A percentile compares a stretch with the other conserved stretches of the same genome.
Conservation (phyloP, 2,113 vertebrate genomes). For the Chlorodrepanis virens region DNA sequence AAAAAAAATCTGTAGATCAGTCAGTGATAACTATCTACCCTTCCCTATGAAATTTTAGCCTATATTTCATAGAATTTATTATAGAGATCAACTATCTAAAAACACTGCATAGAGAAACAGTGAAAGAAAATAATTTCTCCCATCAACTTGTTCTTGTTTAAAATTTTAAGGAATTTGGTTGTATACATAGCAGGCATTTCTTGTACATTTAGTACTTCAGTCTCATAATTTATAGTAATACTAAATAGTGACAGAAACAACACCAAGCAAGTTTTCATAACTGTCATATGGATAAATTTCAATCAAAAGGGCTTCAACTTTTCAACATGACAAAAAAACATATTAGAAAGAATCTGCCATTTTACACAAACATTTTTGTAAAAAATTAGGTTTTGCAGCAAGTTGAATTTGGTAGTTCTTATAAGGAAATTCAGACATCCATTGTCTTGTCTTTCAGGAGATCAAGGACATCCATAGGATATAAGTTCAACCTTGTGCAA, state of each 20-base stretch:
- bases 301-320: background rate
- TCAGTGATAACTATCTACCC: background rate
- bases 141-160: background rate
- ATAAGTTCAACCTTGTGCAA: background rate
- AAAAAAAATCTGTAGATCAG: background rate
- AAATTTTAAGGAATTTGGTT: background rate
- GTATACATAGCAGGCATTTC: background rate
- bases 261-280: background rate
- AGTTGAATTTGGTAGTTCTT: background rate
- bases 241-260: background rate
- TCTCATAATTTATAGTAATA: background rate
- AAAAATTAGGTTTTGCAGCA: background rate
- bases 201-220: background rate
- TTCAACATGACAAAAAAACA: background rate
- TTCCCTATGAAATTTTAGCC: background rate
- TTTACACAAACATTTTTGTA: background rate
- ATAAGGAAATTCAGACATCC: background rate
- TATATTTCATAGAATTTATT: accelerated
- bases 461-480: background rate
- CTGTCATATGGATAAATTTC: background rate
- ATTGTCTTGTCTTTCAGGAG: background rate
- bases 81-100: background rate
- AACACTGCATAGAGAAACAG: accelerated
- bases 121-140: background rate
- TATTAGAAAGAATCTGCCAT: background rate